Base-by-base conservation (phyloP, 2,113 vertebrate genomes). In the Osmerus mordax region DNA sequence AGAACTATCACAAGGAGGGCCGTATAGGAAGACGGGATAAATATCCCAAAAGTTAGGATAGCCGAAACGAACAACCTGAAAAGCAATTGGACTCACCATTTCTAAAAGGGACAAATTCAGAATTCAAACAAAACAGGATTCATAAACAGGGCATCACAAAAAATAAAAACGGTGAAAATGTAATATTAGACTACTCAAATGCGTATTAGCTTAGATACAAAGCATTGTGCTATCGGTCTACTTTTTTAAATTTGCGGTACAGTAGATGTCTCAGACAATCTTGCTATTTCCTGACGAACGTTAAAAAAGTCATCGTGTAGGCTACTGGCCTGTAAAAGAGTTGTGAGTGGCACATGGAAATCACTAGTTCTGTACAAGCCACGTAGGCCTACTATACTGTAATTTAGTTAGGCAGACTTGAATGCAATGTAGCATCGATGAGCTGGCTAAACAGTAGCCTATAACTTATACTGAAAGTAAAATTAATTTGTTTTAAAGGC, bases 351-450 rank as follows among this genome's bases (percentile, higher is more conserved):
- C 84, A 88, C 83, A 84, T 88, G 84, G 89, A 90, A 94, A 93
- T 80, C 81, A 87, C 85, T 89, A 75, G 84, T 84, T 77, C 77
- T 92, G 90, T 94, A 94, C 89, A 94, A 85, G 77, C 89, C 59
- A 54, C 81, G 84, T 86, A 84, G 89, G 83, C 36, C 36, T 41
- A 41, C 36, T 41, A 5, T 89, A 61, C 36, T 41, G 36, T 89
- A 61, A 70, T 74, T 89, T 83, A 79, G 77, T 83, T 75, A 62
- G 36, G 36, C 69, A 71, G 79, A 90, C 78, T 76, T 55, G 56
- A 81, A 76, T 54, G 69, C 63, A 84, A 25, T 52, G 84, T 88
- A 89, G 75, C 67, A 36, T 64, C 25, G 56, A 68, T 72, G 76
- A 84, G 84, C 73, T 81, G 83, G 80, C 69, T 62, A 25, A 78